Conservation (phyloP, 2,113 vertebrate genomes). For the Cavia aperea region DNA sequence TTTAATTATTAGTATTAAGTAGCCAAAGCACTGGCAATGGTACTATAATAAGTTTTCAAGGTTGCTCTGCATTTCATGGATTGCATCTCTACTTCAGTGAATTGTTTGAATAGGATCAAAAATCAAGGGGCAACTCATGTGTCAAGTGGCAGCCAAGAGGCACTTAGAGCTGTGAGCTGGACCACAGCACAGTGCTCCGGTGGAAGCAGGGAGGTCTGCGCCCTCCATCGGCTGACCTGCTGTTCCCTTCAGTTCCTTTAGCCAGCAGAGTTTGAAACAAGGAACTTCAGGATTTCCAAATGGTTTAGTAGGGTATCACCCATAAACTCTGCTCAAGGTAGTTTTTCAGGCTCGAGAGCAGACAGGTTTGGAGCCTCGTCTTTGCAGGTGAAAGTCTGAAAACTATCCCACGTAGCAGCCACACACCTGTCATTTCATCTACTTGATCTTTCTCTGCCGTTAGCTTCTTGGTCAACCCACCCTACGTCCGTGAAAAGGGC, state of each 20-base stretch:
- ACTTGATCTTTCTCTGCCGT: not conserved
- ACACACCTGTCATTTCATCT: not conserved
- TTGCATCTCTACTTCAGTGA: not conserved
- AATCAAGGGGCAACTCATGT: not conserved
- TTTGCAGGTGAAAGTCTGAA: not conserved
- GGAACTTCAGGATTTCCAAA: constrained; percentile 9
- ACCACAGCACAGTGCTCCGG: not conserved
- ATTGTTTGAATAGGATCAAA: not conserved
- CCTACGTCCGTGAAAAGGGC: not conserved
- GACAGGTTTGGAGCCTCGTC: not conserved
- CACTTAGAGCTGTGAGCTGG: not conserved
- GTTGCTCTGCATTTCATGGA: not conserved
- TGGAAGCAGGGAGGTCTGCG: not conserved
- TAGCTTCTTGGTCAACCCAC: not conserved
- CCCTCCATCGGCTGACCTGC: not conserved
- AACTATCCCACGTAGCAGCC: not conserved
- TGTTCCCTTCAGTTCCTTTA: not conserved
- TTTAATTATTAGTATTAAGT: not conserved
- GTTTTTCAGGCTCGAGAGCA: not conserved
- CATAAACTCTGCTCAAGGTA: not conserved
- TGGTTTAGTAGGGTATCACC: not conserved
- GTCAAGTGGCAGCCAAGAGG: not conserved
- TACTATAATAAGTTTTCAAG: not conserved
- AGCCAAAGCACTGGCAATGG: not conserved
- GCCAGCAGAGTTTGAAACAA: not conserved